Base-by-base conservation (phyloP, 2,797 vertebrate genomes). In the Iguana delicatissima region DNA sequence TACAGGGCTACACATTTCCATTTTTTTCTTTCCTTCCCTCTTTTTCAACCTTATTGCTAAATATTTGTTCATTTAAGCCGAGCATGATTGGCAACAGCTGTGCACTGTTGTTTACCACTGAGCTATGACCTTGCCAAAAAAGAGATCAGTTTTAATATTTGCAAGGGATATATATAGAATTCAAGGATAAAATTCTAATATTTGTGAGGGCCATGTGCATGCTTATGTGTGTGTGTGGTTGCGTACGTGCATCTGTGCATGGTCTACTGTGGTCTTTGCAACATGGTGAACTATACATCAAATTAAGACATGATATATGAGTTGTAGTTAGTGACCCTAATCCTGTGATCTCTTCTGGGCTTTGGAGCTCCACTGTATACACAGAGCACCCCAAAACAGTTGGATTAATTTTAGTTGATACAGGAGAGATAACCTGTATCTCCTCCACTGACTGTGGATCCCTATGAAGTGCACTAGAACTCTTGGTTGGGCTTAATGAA, bases 241-340 rank as follows among this genome's bases (percentile, higher is more conserved):
- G 74, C 13, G n/a, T 74, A n/a, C 35, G 77, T 55, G 79, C 50
- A 6, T 12, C 22, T 55, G 18, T 82, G n/a, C n/a, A 59, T 82
- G 55, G n/a, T 57, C 55, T 82, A 20, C 2, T 12, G 14, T 55
- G 55, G 55, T 57, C 7, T 82, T 57, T 57, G n/a, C 18, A 59
- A 57, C 80, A 57, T 59, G n/a, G n/a, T 82, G 80, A 82, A 55
- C 7, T 59, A 9, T 22, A 50, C 18, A 57, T 57, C 80, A 57
- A 81, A 57, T 81, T 81, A 57, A 81, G 32, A 16, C n/a, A n/a
- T 81, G 80, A 57, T 55, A 18, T 35, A 81, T 55, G 29, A 35
- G 80, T 35, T 82, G 80, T 82, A 82, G 16, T 59, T 9, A 24
- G n/a, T 82, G 55, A 82, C 52, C 55, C 80, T 82, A 82, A 82